Evolutionary conservation across 1,140 invertebrate species (phyloP).

Genomic region (Drosophila malerkotliana): DNA sequence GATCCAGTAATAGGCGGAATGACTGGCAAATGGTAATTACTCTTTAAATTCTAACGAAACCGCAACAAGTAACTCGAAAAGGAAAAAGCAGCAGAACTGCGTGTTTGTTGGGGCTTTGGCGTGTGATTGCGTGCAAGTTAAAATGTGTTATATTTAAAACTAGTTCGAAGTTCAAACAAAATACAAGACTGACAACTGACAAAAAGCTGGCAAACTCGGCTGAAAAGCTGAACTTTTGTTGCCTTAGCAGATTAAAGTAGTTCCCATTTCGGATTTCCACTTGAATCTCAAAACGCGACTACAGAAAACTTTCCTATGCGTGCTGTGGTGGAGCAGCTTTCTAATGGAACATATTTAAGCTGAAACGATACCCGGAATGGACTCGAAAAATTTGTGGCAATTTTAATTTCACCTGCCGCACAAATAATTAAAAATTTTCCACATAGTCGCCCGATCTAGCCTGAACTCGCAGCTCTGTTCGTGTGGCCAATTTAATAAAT

Average conservation of each 20-base stretch:
- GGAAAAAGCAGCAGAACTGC: slow-evolving; percentile 3
- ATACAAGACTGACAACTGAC: slow-evolving; percentile 27
- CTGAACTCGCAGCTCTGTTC: slow-evolving; percentile 26
- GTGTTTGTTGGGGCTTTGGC: slow-evolving; percentile 2
- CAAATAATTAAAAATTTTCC: slow-evolving; percentile 64
- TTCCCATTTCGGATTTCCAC: slow-evolving; percentile 1
- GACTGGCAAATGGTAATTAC: background rate
- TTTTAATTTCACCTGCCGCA: slow-evolving; percentile 29
- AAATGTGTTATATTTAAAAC: slow-evolving; percentile 25
- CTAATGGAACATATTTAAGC: slow-evolving; percentile 26
- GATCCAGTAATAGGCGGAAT: background rate
- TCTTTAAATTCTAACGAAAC: background rate
- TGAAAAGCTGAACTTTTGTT: slow-evolving; percentile 21
- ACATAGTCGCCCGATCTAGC: slow-evolving; percentile 13
- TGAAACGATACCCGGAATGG: slow-evolving; percentile 17
- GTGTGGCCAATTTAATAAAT: slow-evolving; percentile 75
- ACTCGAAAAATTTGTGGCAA: slow-evolving; percentile 9
- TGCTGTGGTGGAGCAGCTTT: background rate
- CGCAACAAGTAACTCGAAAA: slow-evolving; percentile 3
- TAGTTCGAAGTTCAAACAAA: slow-evolving; percentile 23
- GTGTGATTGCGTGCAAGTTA: slow-evolving; percentile 4
- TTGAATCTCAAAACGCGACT: background rate
- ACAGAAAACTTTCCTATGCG: background rate
- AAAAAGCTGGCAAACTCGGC: slow-evolving; percentile 16
- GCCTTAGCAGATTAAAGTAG: background rate